Evolutionary conservation across 2,113 vertebrate genomes (phyloP).

Genomic region (Sardina pilchardus): DNA sequence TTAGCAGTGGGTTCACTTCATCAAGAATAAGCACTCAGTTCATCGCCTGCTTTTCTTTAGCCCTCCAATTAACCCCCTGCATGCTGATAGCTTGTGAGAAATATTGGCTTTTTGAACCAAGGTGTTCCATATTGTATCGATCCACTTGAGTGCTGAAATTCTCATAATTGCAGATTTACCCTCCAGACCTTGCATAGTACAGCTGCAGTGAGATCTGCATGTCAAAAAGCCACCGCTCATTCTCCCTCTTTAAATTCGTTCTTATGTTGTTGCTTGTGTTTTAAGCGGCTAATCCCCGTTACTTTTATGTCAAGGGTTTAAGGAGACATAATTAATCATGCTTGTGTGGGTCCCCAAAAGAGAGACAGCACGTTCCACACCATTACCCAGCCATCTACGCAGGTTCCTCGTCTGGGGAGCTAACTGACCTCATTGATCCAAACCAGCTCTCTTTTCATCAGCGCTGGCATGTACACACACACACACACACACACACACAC

Average conservation of each 20-base stretch:
- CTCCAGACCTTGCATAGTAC: background rate
- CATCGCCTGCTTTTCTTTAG: background rate
- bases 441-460: conserved; percentile 16
- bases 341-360: background rate
- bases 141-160: conserved; percentile 18
- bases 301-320: background rate
- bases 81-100: background rate
- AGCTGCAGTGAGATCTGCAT: background rate
- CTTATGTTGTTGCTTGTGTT: background rate
- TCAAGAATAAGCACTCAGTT: background rate
- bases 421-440: conserved; percentile 21
- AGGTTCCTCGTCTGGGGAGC: background rate
- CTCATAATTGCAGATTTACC: background rate
- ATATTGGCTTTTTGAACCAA: conserved; percentile 16
- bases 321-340: background rate
- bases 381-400: conserved; percentile 19
- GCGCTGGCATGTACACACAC: background rate
- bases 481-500: background rate
- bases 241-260: background rate
- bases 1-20: background rate
- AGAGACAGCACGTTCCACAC: background rate
- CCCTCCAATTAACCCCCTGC: background rate
- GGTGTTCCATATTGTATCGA: background rate
- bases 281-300: background rate
- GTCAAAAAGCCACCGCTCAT: background rate